Evolutionary conservation across 2,113 vertebrate genomes (phyloP).

Genomic region (Coreoperca whiteheadi): DNA sequence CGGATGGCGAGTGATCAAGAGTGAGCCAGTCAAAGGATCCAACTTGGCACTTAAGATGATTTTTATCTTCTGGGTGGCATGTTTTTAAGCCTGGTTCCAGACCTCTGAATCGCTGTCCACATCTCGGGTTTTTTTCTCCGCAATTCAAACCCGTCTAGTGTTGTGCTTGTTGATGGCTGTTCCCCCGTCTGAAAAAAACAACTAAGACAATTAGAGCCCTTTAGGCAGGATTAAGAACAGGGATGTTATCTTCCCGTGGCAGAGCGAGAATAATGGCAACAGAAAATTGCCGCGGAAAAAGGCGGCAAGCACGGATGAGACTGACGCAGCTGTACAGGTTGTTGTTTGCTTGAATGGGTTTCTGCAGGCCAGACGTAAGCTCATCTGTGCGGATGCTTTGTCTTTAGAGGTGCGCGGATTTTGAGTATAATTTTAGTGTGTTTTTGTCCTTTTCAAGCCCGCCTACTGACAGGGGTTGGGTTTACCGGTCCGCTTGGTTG

Average conservation of each 20-base stretch:
- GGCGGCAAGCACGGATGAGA: conserved; percentile 21
- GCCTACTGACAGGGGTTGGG: background rate
- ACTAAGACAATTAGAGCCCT: conserved; percentile 40
- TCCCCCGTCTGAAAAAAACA: conserved; percentile 12
- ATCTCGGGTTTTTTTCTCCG: background rate
- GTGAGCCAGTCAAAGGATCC: background rate
- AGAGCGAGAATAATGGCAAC: conserved; percentile 38
- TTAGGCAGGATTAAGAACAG: conserved; percentile 33
- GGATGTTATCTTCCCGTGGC: conserved; percentile 44
- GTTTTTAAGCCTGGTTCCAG: conserved; percentile 1
- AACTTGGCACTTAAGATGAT: conserved; percentile 8
- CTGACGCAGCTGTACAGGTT: conserved; percentile 2
- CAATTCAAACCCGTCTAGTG: background rate
- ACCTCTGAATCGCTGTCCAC: background rate
- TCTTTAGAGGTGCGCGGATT: background rate
- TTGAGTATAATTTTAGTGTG: background rate
- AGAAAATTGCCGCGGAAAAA: conserved; percentile 19
- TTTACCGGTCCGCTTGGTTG: background rate
- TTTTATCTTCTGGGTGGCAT: background rate
- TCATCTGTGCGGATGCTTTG: background rate
- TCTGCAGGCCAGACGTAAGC: background rate
- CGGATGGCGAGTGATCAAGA: background rate
- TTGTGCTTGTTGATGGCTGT: background rate
- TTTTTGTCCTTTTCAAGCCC: background rate
- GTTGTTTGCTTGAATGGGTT: background rate